A percentile compares a stretch with the other conserved stretches of the same genome.
Evolutionary conservation across 2,797 vertebrate genomes (phyloP).

Genomic region (Silurus lanzhouensis): DNA sequence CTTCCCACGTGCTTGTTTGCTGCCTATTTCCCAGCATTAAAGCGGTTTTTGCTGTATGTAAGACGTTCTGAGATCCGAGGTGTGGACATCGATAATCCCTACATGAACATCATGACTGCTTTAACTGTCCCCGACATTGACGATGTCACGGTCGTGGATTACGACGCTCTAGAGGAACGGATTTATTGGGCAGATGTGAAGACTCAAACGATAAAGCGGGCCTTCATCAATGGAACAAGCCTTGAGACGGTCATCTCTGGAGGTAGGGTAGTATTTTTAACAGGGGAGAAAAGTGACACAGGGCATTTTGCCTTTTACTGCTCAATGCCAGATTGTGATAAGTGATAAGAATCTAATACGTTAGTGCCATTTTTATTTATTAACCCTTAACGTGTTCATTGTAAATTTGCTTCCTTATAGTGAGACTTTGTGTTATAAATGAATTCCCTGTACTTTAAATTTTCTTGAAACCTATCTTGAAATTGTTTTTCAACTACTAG

Average conservation of each 20-base stretch:
- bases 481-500: neutral
- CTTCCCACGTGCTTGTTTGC: neutral
- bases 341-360: slow-evolving; percentile 15
- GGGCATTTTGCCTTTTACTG: neutral
- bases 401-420: neutral
- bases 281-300: neutral
- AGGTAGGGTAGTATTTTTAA: slow-evolving; percentile 73
- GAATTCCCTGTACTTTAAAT: neutral
- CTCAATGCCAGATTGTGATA: slow-evolving; percentile 22
- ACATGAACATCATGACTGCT: slow-evolving; percentile 97
- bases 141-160: slow-evolving; percentile 95
- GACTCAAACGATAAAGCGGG: slow-evolving; percentile 94
- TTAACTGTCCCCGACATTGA: slow-evolving; percentile 96
- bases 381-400: slow-evolving; percentile 3
- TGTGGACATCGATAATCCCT: slow-evolving; percentile 95
- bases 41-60: slow-evolving; percentile 93
- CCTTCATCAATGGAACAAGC: slow-evolving; percentile 95
- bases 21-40: slow-evolving; percentile 78
- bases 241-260: slow-evolving; percentile 93
- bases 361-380: slow-evolving; percentile 35
- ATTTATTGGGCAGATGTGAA: slow-evolving; percentile 98
- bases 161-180: slow-evolving; percentile 88
- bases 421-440: slow-evolving; percentile 23
- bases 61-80: slow-evolving; percentile 94
- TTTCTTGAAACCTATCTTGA: slow-evolving; percentile 13